These are phyloP conservation scores for Globia sparganii DNA, from an alignment of 2,888 invertebrate genomes.

Conservation along the genomic window DNA sequence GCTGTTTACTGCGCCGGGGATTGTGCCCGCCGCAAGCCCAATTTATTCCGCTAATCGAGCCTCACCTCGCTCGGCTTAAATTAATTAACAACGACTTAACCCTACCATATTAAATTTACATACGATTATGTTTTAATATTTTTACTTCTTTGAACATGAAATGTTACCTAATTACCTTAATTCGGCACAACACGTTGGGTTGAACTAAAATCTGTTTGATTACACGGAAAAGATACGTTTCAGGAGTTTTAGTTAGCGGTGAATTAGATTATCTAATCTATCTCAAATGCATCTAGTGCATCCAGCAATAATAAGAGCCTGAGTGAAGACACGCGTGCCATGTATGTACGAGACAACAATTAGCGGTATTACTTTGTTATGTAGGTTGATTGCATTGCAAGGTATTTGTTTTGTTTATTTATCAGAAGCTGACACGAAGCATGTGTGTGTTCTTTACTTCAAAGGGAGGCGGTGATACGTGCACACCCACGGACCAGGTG, in stretches of 20 bases:
- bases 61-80: conserved; percentile 84
- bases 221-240: not conserved
- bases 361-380: conserved; percentile 73
- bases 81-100: conserved; percentile 87
- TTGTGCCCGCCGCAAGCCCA: conserved; percentile 85
- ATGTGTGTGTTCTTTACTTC: conserved; percentile 74
- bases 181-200: not conserved
- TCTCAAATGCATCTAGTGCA: not conserved
- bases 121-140: conserved; percentile 52
- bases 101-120: conserved; percentile 77
- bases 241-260: not conserved
- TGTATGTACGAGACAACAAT: conserved; percentile 69
- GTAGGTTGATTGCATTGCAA: conserved; percentile 76
- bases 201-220: conserved; percentile 5
- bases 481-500: conserved; percentile 84
- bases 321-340: conserved; percentile 37
- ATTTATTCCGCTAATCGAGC: conserved; percentile 89
- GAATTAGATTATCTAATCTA: not conserved
- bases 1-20: conserved; percentile 85
- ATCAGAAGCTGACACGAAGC: conserved; percentile 68
- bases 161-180: conserved; percentile 20
- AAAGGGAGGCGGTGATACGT: conserved; percentile 77
- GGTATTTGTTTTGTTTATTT: conserved; percentile 70
- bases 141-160: conserved; percentile 55
- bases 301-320: not conserved